phyloP scores from a whole-genome alignment of 2,797 vertebrate species.

The Arctocebus calabarensis region DNA sequence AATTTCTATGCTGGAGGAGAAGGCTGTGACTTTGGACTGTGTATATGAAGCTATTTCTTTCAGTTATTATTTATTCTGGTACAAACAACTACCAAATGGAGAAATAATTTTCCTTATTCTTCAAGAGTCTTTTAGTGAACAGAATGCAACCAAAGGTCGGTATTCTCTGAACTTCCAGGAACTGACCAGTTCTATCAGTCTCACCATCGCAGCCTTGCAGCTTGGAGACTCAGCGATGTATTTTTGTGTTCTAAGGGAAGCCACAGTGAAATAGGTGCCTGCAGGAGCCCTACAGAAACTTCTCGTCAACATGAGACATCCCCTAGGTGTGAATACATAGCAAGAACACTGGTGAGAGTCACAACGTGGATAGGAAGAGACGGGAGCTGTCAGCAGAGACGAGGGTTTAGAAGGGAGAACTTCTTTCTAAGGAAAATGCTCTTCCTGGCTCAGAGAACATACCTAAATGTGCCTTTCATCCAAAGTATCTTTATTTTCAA shows the following conservation, averaged over 20 bases:
- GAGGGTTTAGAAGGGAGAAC: neutral
- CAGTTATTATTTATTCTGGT: slow-evolving; percentile 63
- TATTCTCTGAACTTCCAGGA: slow-evolving; percentile 58
- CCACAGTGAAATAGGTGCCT: neutral
- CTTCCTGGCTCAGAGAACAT: neutral
- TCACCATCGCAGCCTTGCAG: neutral
- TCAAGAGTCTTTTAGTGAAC: neutral
- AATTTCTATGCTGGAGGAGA: slow-evolving; percentile 38
- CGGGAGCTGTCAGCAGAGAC: neutral
- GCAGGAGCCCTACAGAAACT: neutral
- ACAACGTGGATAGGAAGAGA: neutral
- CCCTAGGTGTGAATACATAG: neutral
- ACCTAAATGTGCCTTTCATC: neutral
- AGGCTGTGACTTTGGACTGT: slow-evolving; percentile 56
- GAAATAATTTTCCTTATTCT: slow-evolving; percentile 58
- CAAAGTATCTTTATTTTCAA: neutral
- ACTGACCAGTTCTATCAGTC: neutral
- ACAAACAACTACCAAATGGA: slow-evolving; percentile 51
- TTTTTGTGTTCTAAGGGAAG: slow-evolving; percentile 38
- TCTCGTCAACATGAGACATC: neutral
- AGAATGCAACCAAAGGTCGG: neutral
- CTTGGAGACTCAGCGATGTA: neutral
- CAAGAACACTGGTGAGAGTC: neutral
- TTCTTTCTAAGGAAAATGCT: neutral
- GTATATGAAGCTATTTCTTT: neutral